phyloP scores from a whole-genome alignment of 1,140 invertebrate species.

The Manduca sexta region DNA sequence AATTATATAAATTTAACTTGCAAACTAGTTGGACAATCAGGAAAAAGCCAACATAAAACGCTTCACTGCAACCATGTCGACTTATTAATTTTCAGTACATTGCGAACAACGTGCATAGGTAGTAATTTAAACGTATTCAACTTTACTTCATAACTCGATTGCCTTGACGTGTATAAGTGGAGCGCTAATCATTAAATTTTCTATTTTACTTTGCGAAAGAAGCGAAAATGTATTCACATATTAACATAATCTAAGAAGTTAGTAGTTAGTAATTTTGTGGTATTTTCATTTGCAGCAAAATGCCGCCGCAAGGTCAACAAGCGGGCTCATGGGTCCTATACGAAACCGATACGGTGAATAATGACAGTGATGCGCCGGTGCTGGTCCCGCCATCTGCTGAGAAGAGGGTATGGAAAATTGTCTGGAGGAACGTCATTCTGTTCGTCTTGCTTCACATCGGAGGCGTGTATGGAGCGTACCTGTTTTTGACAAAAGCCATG shows the following conservation, averaged over 20 bases:
- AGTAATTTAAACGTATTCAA: too few relatives aligned
- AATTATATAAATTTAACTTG: not conserved
- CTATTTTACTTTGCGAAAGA: too few relatives aligned
- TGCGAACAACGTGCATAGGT: too few relatives aligned
- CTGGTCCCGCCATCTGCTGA: slow-evolving; percentile 38
- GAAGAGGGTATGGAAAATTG: slow-evolving; percentile 73
- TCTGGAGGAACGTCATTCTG: slow-evolving; percentile 87
- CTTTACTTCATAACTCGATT: too few relatives aligned
- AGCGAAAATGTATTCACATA: too few relatives aligned
- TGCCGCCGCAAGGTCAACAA: slow-evolving; percentile 52
- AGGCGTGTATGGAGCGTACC: slow-evolving; percentile 82
- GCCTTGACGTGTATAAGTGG: too few relatives aligned
- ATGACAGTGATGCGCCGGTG: slow-evolving; percentile 19
- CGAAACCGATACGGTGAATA: slow-evolving; percentile 38
- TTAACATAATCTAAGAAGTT: too few relatives aligned
- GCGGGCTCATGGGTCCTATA: slow-evolving; percentile 39
- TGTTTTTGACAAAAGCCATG: slow-evolving; percentile 78
- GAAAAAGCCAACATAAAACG: too few relatives aligned
- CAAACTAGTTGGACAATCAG: not conserved
- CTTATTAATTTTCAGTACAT: too few relatives aligned
- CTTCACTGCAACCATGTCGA: too few relatives aligned
- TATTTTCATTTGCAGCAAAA: slow-evolving; percentile 29
- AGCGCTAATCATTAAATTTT: too few relatives aligned
- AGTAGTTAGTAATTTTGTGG: too few relatives aligned
- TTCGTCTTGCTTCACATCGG: slow-evolving; percentile 81